Base-by-base conservation (phyloP, 2,797 vertebrate genomes). In the Mastacembelus armatus region DNA sequence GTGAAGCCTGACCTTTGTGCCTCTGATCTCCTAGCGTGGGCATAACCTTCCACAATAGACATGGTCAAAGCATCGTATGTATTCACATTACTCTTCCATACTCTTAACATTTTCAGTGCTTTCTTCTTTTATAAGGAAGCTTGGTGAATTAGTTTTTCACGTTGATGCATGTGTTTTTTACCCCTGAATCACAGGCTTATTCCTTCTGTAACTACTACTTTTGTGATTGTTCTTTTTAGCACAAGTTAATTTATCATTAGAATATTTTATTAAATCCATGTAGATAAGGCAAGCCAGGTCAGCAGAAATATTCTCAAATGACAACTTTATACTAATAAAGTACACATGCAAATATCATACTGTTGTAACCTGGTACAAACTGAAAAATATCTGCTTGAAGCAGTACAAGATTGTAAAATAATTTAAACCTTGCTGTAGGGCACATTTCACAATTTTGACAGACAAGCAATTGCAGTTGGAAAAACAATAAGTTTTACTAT, bases 1-100 rank as follows among this genome's bases (percentile, higher is more conserved):
- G 43, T 78, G 65, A 88, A 71, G 69, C 54, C n/a, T 73, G 68
- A 90, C 88, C 82, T 89, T 88, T 88, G 84, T 83, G 77, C 77
- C 73, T 78, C 78, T 42, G 74, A 80, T 85, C 66, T 66, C 66
- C 57, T 66, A 15, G 56, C 51, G 74, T 58, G 58, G 71, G 81
- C 56, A 71, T 72, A 71, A 85, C 65, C 78, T 79, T 82, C 47
- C 8, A 4, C 47, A 71, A 67, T 40, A 66, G 57, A 50, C 19
- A 49, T 39, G 38, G 26, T 71, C 15, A 15, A 21, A 49, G 49
- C 27, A 27, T 51, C 19, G 44, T 50, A 57, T 63, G 50, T 10
- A 44, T 50, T 43, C 19, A 63, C 24, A 44, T 15, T 49, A 33
- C 16, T 47, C 43, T 38, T 50, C n/a, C 11, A 38, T 16, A 32